Percentiles rank a stretch among this genome's conserved stretches.
Evolutionary conservation across 2,113 vertebrate species (phyloP).

Genomic region (Potamarius usumacintae): DNA sequence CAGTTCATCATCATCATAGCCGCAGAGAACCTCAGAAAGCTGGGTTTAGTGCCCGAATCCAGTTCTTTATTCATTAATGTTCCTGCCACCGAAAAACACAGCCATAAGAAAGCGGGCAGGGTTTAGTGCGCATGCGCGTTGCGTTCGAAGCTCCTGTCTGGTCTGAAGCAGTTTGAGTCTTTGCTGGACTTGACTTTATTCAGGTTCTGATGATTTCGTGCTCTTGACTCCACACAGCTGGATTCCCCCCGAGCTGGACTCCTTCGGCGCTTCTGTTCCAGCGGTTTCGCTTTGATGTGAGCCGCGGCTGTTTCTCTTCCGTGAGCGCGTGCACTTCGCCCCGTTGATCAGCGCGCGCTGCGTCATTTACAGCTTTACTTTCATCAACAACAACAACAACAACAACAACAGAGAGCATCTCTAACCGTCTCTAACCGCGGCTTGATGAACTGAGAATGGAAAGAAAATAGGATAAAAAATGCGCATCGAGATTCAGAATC

Average conservation of each 20-base stretch:
- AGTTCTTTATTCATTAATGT: background rate
- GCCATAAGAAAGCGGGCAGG: background rate
- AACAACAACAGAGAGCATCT: no score
- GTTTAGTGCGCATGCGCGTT: constrained; percentile 47
- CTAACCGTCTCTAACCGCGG: no score
- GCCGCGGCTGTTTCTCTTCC: constrained; percentile 34
- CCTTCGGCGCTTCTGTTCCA: no score
- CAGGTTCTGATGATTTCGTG: background rate
- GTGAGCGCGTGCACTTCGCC: constrained; percentile 53
- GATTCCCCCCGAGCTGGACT: no score
- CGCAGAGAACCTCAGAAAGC: background rate
- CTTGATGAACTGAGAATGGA: background rate
- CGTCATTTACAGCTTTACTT: constrained; percentile 45
- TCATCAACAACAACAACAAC: background rate
- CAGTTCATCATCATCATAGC: background rate
- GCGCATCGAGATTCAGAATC: no score
- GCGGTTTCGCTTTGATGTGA: no score
- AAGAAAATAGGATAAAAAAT: no score
- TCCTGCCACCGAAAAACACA: background rate
- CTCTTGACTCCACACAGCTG: no score
- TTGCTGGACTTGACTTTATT: background rate
- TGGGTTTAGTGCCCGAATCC: background rate
- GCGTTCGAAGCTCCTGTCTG: no score
- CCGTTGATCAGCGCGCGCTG: constrained; percentile 20
- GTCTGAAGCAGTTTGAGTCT: constrained; percentile 49